Evolutionary conservation across 2,797 vertebrate genomes (phyloP).

Genomic region (Hipposideros larvatus): DNA sequence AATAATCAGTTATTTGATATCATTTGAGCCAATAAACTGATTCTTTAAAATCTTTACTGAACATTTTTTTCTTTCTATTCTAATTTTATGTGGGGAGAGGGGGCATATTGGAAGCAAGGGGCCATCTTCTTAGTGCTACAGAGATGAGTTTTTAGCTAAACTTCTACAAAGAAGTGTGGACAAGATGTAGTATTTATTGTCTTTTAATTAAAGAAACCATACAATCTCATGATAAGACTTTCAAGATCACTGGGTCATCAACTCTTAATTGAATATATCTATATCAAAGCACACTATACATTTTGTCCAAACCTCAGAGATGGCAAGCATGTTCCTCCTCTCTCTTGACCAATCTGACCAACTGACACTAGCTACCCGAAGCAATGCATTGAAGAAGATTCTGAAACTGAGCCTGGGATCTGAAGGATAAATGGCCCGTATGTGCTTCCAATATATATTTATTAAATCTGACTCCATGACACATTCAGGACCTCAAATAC

Average conservation of each 20-base stretch:
- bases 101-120: neutral
- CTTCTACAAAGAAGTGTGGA: neutral
- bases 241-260: neutral
- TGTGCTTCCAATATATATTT: neutral
- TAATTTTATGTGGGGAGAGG: neutral
- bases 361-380: neutral
- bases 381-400: neutral
- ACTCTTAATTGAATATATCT: neutral
- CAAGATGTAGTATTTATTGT: neutral
- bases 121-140: neutral
- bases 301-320: neutral
- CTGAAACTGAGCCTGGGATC: neutral
- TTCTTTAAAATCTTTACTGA: conserved; percentile 19
- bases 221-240: neutral
- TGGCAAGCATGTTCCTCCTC: neutral
- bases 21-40: neutral
- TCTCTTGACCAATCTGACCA: neutral
- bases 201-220: neutral
- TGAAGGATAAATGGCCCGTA: neutral
- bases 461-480: neutral
- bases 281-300: neutral
- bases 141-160: neutral
- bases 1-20: neutral
- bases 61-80: neutral
- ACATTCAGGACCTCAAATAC: neutral